Conservation (phyloP, 2,113 vertebrate genomes). For the Uropsilus gracilis region DNA sequence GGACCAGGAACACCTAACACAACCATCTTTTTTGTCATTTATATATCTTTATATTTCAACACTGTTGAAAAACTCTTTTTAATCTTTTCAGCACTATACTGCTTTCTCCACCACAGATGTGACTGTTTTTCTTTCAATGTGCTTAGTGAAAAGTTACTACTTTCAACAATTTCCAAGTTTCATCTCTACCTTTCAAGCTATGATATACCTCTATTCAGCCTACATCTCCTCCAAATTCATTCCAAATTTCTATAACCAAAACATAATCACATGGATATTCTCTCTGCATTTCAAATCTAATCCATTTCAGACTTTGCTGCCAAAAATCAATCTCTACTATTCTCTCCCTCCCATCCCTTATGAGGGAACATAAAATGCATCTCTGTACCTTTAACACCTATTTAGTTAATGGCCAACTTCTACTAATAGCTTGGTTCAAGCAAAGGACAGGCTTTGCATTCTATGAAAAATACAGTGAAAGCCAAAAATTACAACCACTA, state of each 20-base stretch:
- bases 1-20: not conserved
- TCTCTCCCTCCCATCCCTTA: too few relatives aligned
- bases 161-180: constrained; percentile 13
- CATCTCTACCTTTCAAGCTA: not conserved
- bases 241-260: not conserved
- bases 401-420: not conserved
- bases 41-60: not conserved
- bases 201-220: not conserved
- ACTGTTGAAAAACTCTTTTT: not conserved
- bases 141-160: not conserved
- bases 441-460: not conserved
- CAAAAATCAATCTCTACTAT: not conserved
- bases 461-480: constrained; percentile 10
- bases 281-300: not conserved
- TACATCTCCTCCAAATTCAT: not conserved
- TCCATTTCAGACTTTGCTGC: not conserved
- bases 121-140: constrained; percentile 16
- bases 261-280: not conserved
- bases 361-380: too few relatives aligned
- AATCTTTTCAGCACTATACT: not conserved
- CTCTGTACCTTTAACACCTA: too few relatives aligned
- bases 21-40: not conserved
- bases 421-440: not conserved
- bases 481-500: not conserved
- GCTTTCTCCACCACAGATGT: not conserved